Conservation (phyloP, 2,888 invertebrate genomes). For the Drosophila macrospina region DNA sequence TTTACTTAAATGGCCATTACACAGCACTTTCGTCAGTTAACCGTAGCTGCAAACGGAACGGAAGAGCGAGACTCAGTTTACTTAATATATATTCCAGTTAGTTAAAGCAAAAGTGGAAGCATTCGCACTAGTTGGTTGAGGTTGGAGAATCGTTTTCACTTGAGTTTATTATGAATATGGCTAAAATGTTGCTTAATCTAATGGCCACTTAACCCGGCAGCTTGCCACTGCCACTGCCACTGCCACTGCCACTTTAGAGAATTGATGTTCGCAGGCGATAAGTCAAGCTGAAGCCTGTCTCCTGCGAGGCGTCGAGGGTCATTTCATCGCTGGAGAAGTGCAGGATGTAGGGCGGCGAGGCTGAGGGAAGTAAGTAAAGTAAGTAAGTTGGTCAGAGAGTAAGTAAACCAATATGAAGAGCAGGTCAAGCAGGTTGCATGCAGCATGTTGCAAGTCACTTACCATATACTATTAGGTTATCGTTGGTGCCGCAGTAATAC, state of each 20-base stretch:
- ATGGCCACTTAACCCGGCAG: conserved; percentile 38
- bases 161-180: conserved; percentile 7
- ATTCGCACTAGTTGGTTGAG: too few species aligned
- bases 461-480: conserved; percentile 70
- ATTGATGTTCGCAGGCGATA: conserved; percentile 70
- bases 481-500: conserved; percentile 82
- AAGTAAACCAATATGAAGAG: conserved; percentile 7
- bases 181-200: conserved; percentile 51
- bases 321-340: conserved; percentile 87
- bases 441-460: conserved; percentile 24
- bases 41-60: too few species aligned
- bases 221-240: conserved; percentile 29
- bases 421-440: conserved; percentile 18
- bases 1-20: conserved; percentile 12
- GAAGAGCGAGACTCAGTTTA: not conserved
- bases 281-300: conserved; percentile 81
- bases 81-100: conserved; percentile 4
- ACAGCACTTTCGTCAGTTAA: conserved; percentile 2
- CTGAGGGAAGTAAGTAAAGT: conserved; percentile 76
- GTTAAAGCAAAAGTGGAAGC: not conserved
- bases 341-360: conserved; percentile 88
- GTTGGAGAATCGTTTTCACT: conserved; percentile 1
- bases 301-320: conserved; percentile 65
- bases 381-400: too few species aligned
- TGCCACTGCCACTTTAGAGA: conserved; percentile 45